Conservation (phyloP, 2,888 invertebrate species). For the Mycalesis mineus region DNA sequence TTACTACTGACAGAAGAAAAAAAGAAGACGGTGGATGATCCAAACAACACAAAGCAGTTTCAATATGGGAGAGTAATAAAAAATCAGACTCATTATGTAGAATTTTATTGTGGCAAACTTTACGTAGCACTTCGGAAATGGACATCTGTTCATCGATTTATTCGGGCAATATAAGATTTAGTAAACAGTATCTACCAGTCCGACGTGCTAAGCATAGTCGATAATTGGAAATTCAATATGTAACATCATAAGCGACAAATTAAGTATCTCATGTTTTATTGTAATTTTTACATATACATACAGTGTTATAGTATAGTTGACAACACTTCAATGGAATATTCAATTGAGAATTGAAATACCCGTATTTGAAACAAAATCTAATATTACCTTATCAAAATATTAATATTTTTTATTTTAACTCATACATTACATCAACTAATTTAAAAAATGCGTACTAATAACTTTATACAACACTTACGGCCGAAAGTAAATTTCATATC, state of each 20-base stretch:
- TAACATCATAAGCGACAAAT: constrained; percentile 9
- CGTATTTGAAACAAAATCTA: constrained; percentile 23
- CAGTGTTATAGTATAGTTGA: background rate
- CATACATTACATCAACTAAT: no score
- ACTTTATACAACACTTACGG: no score
- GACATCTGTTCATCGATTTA: background rate
- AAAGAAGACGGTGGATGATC: no score
- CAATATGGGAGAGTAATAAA: constrained; percentile 1
- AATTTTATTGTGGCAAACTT: constrained; percentile 19
- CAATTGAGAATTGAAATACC: constrained; percentile 22
- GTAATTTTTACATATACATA: background rate
- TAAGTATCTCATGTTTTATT: constrained; percentile 19
- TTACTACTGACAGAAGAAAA: no score
- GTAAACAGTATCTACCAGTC: background rate
- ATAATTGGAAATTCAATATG: constrained; percentile 8
- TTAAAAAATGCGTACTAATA: no score
- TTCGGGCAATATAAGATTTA: background rate
- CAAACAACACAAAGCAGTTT: background rate
- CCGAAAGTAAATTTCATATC: no score
- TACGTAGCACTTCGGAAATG: constrained; percentile 20
- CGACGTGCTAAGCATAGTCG: constrained; percentile 17
- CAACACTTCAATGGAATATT: constrained; percentile 14
- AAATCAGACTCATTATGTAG: constrained; percentile 8
- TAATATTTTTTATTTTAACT: background rate
- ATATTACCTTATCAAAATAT: background rate